Percentiles rank a stretch among this genome's conserved stretches.
These are phyloP conservation scores for Sinelater perroti DNA, from an alignment of 2,888 invertebrate genomes.

Conservation along the genomic window DNA sequence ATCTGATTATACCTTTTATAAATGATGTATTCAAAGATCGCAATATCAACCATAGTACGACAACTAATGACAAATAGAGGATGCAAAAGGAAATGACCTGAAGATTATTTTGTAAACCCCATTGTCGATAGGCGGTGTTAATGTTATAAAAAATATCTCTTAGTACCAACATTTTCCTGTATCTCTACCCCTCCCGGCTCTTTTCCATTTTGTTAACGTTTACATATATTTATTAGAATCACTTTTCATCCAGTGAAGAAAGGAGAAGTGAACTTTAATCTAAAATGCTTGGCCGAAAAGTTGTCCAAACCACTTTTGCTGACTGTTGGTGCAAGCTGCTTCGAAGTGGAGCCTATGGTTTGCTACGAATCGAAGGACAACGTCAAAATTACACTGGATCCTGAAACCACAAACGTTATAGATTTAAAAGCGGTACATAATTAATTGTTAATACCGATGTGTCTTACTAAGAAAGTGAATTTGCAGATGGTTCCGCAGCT, in stretches of 20 bases:
- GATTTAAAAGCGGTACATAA: slow-evolving; percentile 57
- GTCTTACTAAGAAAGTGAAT: slow-evolving; percentile 4
- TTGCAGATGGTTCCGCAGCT: slow-evolving; percentile 51
- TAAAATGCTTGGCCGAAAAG: slow-evolving; percentile 66
- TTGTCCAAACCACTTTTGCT: slow-evolving; percentile 64
- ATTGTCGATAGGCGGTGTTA: too few relatives aligned
- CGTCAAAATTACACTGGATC: slow-evolving; percentile 45
- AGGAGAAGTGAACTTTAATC: slow-evolving; percentile 66
- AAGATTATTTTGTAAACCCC: too few relatives aligned
- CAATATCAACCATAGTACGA: too few relatives aligned
- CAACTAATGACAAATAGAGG: too few relatives aligned
- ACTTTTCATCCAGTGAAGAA: slow-evolving; percentile 65
- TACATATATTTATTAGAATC: too few relatives aligned
- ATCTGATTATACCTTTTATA: too few relatives aligned
- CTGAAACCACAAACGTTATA: slow-evolving; percentile 53
- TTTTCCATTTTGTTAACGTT: too few relatives aligned
- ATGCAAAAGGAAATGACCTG: too few relatives aligned
- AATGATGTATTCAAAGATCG: too few relatives aligned
- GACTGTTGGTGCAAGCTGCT: slow-evolving; percentile 64
- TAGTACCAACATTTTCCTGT: slow-evolving; percentile 6
- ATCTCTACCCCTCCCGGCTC: too few relatives aligned
- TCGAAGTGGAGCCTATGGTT: slow-evolving; percentile 64
- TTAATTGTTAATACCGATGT: not conserved
- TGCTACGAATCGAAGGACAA: slow-evolving; percentile 55
- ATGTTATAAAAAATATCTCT: not conserved